Evolutionary conservation across 2,797 vertebrate genomes (phyloP).

Genomic region (Poecilia picta): DNA sequence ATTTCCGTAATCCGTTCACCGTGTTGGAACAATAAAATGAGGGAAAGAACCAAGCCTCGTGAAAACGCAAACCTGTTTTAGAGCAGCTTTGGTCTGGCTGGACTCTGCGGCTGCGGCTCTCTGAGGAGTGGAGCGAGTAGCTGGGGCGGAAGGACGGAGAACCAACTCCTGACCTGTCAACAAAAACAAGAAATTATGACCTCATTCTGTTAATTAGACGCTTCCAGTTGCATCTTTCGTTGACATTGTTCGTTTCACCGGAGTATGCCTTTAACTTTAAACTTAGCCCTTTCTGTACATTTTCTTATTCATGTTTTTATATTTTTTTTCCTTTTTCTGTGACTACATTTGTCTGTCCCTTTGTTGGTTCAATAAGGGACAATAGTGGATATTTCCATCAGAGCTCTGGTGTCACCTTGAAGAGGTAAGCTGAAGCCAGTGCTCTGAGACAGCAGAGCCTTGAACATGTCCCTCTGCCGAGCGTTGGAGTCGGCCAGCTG

Average conservation of each 20-base stretch:
- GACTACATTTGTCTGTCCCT: neutral
- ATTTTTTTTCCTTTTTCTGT: neutral
- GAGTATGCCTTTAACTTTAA: neutral
- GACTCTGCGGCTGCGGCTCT: conserved; percentile 82
- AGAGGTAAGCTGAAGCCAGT: conserved; percentile 89
- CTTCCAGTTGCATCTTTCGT: neutral
- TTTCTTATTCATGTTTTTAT: neutral
- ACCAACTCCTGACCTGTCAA: conserved; percentile 74
- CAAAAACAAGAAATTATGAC: neutral
- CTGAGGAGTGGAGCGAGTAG: conserved; percentile 82
- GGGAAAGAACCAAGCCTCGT: neutral
- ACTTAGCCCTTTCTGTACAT: neutral
- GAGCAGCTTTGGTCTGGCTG: conserved; percentile 87
- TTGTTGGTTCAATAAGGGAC: neutral
- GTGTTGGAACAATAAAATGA: neutral
- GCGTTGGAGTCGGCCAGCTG: conserved; percentile 91
- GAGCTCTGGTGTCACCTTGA: conserved; percentile 76
- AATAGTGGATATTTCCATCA: neutral
- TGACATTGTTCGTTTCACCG: too few species aligned
- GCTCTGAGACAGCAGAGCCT: conserved; percentile 90
- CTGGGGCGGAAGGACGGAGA: conserved; percentile 77
- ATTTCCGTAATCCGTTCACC: neutral
- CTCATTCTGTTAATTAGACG: neutral
- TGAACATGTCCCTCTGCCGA: conserved; percentile 97
- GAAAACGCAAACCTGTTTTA: conserved; percentile 87